A percentile compares a stretch with the other conserved stretches of the same genome.
phyloP scores from a whole-genome alignment of 2,888 invertebrate genomes.

The Morinoia aosen region DNA sequence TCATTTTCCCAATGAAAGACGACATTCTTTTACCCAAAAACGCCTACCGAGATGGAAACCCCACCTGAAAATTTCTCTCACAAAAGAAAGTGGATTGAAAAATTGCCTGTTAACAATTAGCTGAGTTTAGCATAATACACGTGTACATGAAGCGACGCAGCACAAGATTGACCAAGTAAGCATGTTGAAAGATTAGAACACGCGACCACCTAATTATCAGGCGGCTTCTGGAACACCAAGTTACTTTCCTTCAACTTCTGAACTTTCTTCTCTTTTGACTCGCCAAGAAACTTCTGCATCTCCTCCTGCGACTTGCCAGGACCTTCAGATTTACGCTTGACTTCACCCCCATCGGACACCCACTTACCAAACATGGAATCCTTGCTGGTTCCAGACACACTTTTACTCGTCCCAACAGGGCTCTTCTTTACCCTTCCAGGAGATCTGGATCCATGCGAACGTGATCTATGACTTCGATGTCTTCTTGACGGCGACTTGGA shows the following conservation, averaged over 20 bases:
- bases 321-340: not conserved
- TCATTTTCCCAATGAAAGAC: too few species aligned
- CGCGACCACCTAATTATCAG: not conserved
- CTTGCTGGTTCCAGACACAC: not conserved
- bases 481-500: not conserved
- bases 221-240: not conserved
- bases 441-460: not conserved
- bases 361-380: constrained; percentile 24
- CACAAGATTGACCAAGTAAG: not conserved
- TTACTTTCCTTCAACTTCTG: not conserved
- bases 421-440: not conserved
- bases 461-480: not conserved
- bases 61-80: too few species aligned
- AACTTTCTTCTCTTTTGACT: not conserved
- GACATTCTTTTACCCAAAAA: too few species aligned
- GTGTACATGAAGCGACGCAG: not conserved
- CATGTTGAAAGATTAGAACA: not conserved
- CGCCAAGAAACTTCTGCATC: not conserved
- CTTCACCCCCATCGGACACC: not conserved
- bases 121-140: too few species aligned
- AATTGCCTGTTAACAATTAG: too few species aligned
- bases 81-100: too few species aligned
- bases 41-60: too few species aligned
- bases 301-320: not conserved
- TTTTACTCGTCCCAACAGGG: not conserved